Percentiles rank a stretch among this genome's conserved stretches.
phyloP scores from a whole-genome alignment of 2,888 invertebrate genomes.

The Agrochola lota region DNA sequence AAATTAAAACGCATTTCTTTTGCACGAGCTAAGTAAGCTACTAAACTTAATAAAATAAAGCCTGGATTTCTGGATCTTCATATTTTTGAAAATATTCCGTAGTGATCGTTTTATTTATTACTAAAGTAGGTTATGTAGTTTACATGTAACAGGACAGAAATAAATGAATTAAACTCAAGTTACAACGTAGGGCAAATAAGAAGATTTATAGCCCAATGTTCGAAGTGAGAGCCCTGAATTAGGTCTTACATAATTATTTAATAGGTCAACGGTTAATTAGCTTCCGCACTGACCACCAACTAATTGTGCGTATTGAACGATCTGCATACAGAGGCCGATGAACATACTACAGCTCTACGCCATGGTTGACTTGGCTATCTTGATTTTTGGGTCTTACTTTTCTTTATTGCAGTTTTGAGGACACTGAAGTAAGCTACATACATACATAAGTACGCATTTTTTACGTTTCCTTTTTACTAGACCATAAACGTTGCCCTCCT shows the following conservation, averaged over 20 bases:
- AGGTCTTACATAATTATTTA: constrained; percentile 33
- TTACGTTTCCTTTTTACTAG: constrained; percentile 43
- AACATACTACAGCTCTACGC: neutral
- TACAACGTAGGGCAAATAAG: neutral
- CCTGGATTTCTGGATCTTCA: neutral
- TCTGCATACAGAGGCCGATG: constrained; percentile 15
- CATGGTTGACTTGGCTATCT: neutral
- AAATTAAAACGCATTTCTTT: constrained; percentile 24
- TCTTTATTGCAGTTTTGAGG: constrained; percentile 2
- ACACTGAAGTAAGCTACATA: no score
- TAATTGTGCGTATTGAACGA: constrained; percentile 37
- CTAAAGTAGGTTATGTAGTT: neutral
- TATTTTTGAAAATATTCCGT: neutral
- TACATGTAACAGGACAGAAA: neutral
- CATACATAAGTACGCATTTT: constrained; percentile 8
- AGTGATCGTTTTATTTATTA: neutral
- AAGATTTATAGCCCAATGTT: neutral
- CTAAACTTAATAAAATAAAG: neutral
- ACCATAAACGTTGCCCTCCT: constrained; percentile 55
- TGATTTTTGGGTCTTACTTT: neutral
- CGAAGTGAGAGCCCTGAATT: neutral
- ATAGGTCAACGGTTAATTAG: constrained; percentile 51
- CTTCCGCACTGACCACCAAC: constrained; percentile 22
- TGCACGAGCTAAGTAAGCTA: neutral
- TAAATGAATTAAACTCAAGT: neutral